Evolutionary conservation across 2,113 vertebrate genomes (phyloP).

Genomic region (Anarhynchus alexandrinus): DNA sequence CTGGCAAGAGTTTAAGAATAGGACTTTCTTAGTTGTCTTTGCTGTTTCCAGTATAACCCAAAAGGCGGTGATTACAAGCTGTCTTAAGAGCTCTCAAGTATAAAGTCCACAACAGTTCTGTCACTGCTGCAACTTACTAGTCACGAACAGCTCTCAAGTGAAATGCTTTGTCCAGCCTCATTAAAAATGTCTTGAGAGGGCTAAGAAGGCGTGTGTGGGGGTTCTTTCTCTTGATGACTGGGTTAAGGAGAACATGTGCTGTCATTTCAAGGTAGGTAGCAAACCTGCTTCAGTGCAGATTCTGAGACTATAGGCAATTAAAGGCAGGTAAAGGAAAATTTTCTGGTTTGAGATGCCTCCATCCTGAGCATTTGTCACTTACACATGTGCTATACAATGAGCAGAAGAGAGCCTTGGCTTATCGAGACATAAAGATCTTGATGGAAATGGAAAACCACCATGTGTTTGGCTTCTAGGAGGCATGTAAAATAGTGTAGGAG

Average conservation of each 20-base stretch:
- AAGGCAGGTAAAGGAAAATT: background rate
- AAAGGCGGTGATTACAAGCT: background rate
- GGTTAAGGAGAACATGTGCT: background rate
- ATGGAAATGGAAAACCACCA: background rate
- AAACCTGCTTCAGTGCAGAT: background rate
- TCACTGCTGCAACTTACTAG: background rate
- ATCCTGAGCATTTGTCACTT: background rate
- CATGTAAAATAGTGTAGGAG: background rate
- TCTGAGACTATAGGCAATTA: background rate
- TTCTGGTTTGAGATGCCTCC: background rate
- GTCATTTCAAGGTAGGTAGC: background rate
- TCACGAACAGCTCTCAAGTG: background rate
- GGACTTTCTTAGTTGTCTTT: background rate
- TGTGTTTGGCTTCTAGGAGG: background rate
- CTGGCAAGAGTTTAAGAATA: background rate
- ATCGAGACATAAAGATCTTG: background rate
- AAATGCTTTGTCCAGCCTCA: background rate
- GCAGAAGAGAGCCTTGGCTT: background rate
- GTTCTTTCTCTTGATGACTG: background rate
- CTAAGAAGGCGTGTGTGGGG: background rate
- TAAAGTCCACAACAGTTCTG: background rate
- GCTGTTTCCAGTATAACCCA: background rate
- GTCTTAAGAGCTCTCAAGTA: background rate
- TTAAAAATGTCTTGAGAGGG: background rate
- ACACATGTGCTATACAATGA: fast-evolving